Evolutionary conservation across 2,113 vertebrate genomes (phyloP).

Genomic region (Willisornis vidua): DNA sequence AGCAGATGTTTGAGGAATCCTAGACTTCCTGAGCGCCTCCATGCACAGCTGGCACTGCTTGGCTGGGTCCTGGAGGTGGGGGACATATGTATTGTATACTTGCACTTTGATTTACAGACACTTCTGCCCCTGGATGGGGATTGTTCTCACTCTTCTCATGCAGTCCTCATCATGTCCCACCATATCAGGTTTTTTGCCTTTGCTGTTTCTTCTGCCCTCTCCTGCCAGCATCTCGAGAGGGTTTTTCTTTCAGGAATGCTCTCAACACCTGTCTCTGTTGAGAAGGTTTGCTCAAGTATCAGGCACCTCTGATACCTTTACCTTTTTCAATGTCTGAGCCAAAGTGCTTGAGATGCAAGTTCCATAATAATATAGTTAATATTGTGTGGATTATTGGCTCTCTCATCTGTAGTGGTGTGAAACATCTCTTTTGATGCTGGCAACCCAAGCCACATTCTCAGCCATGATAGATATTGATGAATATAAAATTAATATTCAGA

Average conservation of each 20-base stretch:
- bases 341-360: not conserved
- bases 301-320: not conserved
- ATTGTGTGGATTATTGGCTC: not conserved
- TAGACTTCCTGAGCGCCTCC: slow-evolving; percentile 76
- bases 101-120: slow-evolving; percentile 72
- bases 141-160: not conserved
- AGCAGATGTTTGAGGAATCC: slow-evolving; percentile 80
- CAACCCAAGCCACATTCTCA: not conserved
- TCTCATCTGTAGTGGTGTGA: not conserved
- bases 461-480: not conserved
- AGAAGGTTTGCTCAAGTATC: not conserved
- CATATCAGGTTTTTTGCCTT: not conserved
- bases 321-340: not conserved
- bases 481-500: not conserved
- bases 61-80: slow-evolving; percentile 68
- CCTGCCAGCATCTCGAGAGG: not conserved
- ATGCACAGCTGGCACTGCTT: slow-evolving; percentile 73
- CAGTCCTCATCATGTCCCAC: not conserved
- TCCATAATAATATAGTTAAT: not conserved
- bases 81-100: slow-evolving; percentile 55
- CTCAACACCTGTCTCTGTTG: not conserved
- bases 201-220: not conserved
- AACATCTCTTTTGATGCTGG: not conserved
- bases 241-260: not conserved
- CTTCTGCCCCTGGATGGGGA: not conserved